These are phyloP conservation scores for Scaptomyza montana DNA, from an alignment of 1,140 invertebrate species.

Conservation along the genomic window DNA sequence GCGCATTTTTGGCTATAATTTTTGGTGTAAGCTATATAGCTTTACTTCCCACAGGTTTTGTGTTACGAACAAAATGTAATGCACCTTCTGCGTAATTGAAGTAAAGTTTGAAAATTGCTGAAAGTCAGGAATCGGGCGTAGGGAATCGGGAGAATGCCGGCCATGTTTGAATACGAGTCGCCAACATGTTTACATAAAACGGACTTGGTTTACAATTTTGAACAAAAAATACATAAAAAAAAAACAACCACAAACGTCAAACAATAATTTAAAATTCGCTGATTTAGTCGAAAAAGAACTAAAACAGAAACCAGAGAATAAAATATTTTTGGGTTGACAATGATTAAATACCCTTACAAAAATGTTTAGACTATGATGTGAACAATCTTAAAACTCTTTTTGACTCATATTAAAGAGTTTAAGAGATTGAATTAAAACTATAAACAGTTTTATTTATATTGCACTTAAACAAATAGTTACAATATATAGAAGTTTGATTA, in stretches of 20 bases:
- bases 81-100: slow-evolving; percentile 66
- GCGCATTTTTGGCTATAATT: slow-evolving; percentile 37
- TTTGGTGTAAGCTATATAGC: slow-evolving; percentile 54
- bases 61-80: slow-evolving; percentile 60
- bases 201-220: slow-evolving; percentile 70
- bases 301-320: not conserved
- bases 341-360: not conserved
- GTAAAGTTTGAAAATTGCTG: slow-evolving; percentile 38
- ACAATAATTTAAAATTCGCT: slow-evolving; percentile 52
- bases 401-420: too few species aligned
- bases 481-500: too few species aligned
- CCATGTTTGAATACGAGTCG: slow-evolving; percentile 76
- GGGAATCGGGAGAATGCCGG: slow-evolving; percentile 39
- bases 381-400: too few species aligned
- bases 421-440: too few species aligned
- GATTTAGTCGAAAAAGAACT: slow-evolving; percentile 43
- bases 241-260: slow-evolving; percentile 45
- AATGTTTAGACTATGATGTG: not conserved
- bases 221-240: too few species aligned
- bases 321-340: too few species aligned
- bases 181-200: slow-evolving; percentile 81
- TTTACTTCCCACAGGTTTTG: slow-evolving; percentile 80
- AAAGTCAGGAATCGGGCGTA: slow-evolving; percentile 5
- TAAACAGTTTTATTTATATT: too few species aligned
- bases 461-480: too few species aligned